Base-by-base conservation (phyloP, 1,140 invertebrate species). In the Tribolium castaneum region DNA sequence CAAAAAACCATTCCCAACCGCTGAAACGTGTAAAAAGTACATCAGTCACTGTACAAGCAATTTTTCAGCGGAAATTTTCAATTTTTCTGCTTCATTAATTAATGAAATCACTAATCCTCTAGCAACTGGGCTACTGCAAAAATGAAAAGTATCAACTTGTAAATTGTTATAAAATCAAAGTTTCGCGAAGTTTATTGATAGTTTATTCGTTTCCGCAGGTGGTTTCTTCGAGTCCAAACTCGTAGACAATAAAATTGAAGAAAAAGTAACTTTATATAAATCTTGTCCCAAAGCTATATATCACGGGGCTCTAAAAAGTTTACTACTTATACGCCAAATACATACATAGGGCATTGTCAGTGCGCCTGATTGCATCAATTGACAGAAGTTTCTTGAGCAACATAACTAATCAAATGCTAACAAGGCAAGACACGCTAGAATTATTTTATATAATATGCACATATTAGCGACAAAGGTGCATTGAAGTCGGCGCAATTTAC, bases 381-480 rank as follows among this genome's bases (percentile, higher is more conserved):
- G 12, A 14, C 6, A 45, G 51, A 16, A 52, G 51, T 52, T 52
- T 52, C 13, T 52, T 14, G 16, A 52, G 51, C 7, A 16, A 7
- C 51, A 12, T 7, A 52, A 52, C 51, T 52, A 52, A 52, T 52
- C 51, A 52, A 16, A 52, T 52, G 6, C 16, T 52, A 19, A 52
- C 51, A 52, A 52, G 51, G 3, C 51, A 52, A 52, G 51, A 14
- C 51, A 52, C 51, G 16, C 22, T 25, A 59, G 22, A 59, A 25
- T 59, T 59, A 59, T 59, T 25, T 19, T 25, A 59, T 30, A 59
- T 25, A 59, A 59, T 59, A 22, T 59, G 54, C 54, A 45, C 39
- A 59, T 59, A 59, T 59, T 19, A 59, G 30, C 25, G 7, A 59
- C 16, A 59, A 59, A 30, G 54, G 54, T 59, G 54, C 54, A 25